Evolutionary conservation across 1,140 invertebrate genomes (phyloP).

Genomic region (Radopholus similis): DNA sequence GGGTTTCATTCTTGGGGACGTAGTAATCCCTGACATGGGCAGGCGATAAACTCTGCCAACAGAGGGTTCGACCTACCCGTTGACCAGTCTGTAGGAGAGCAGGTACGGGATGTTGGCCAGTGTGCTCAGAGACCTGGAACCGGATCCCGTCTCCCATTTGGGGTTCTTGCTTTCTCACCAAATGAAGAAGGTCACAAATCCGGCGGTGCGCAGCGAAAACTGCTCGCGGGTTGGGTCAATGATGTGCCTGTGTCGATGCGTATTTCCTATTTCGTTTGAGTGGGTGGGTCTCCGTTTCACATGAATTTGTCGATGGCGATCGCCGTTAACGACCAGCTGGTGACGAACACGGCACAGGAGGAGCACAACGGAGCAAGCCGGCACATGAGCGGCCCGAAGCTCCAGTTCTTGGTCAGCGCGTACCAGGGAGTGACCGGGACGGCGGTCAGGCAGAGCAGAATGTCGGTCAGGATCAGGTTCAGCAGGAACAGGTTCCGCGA

Average conservation of each 20-base stretch:
- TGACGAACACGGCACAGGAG: slow-evolving; percentile 59
- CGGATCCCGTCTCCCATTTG: too few relatives aligned
- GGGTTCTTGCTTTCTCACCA: too few relatives aligned
- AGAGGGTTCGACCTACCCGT: slow-evolving; percentile 18
- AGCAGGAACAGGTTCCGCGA: slow-evolving; percentile 57
- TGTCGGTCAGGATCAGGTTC: slow-evolving; percentile 56
- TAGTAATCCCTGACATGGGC: slow-evolving; percentile 33
- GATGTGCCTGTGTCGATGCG: too few relatives aligned
- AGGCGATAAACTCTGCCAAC: slow-evolving; percentile 22
- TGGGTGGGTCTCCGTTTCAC: too few relatives aligned
- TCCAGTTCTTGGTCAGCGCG: slow-evolving; percentile 53
- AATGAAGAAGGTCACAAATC: slow-evolving; percentile 48
- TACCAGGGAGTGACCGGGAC: slow-evolving; percentile 58
- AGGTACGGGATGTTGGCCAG: slow-evolving; percentile 57
- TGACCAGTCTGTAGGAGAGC: slow-evolving; percentile 45
- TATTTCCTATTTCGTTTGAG: too few relatives aligned
- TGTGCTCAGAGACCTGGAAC: slow-evolving; percentile 41
- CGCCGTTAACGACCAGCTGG: slow-evolving; percentile 56
- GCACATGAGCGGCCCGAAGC: slow-evolving; percentile 56
- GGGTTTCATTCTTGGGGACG: slow-evolving; percentile 44
- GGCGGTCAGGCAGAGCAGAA: slow-evolving; percentile 53
- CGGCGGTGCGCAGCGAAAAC: slow-evolving; percentile 38
- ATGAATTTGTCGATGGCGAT: slow-evolving; percentile 58
- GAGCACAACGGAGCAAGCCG: slow-evolving; percentile 53
- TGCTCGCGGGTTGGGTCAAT: slow-evolving; percentile 40